Base-by-base conservation (phyloP, 2,797 vertebrate genomes). In the Channa striata region DNA sequence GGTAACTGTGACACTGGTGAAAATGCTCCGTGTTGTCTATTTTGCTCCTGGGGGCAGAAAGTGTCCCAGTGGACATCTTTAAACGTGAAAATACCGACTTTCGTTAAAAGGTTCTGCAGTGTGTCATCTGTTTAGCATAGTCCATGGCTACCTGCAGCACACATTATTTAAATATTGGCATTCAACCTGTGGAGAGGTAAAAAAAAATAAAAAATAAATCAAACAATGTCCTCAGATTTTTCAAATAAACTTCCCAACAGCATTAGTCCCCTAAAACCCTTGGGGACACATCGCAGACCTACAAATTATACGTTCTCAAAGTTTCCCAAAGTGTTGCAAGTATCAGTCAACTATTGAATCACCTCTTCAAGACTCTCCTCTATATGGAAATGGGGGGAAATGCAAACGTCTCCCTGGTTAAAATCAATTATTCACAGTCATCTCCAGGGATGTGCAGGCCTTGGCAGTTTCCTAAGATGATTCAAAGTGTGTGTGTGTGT, bases 381-480 rank as follows among this genome's bases (percentile, higher is more conserved):
- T 72, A 68, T 76, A 82, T 87, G 78, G 78, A 89, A 91, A 89
- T 83, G 56, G 66, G n/a, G 48, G 43, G n/a, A 30, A 52, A 77
- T 70, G 64, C 75, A 77, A 87, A 86, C 54, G 34, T 90, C 72
- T 83, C 73, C 62, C 72, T 84, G 82, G 80, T 84, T 81, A 52
- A 87, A 93, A 91, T 90, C 83, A 87, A 88, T 93, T 91, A 93
- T 91, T 89, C 86, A 89, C 76, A 87, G 83, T 83, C 60, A 62
- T 80, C 87, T 91, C 83, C 20, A 72, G 87, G 80, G 91, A 89
- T 73, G 67, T 76, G 51, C 68, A 72, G 68, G 63, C 77, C 75
- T 59, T 57, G 34, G 80, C 80, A 82, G 68, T 80, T 85, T 62
- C 70, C 78, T 68, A 54, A 73, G 75, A 81, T 74, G 62, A 89